phyloP scores from a whole-genome alignment of 2,888 invertebrate species.

The Bhutanitis thaidina region DNA sequence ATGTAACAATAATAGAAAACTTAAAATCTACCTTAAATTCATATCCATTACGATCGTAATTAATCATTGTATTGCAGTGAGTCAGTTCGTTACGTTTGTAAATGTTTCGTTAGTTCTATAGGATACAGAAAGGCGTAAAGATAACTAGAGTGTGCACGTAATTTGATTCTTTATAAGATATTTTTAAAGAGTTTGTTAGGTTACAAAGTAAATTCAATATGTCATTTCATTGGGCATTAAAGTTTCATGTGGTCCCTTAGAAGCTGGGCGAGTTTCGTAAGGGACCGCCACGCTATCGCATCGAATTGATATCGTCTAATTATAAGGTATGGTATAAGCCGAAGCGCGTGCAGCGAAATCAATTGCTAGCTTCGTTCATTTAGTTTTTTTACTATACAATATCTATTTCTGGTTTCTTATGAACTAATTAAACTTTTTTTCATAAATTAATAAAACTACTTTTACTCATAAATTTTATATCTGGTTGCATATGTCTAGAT shows the following conservation, averaged over 20 bases:
- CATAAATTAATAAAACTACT: too few species aligned
- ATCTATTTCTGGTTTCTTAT: too few species aligned
- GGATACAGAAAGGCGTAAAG: conserved; percentile 30
- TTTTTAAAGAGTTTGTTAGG: conserved; percentile 18
- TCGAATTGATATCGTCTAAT: conserved; percentile 77
- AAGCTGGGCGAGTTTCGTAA: conserved; percentile 70
- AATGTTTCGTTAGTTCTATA: conserved; percentile 32
- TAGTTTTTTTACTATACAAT: conserved; percentile 22
- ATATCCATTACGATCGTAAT: conserved; percentile 26
- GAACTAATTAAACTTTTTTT: too few species aligned
- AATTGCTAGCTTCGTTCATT: conserved; percentile 38
- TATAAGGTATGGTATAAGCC: conserved; percentile 64
- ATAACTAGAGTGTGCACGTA: conserved; percentile 35
- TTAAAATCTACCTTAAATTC: conserved; percentile 27
- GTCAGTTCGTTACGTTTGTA: conserved; percentile 37
- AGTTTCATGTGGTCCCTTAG: conserved; percentile 62
- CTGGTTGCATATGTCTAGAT: too few species aligned
- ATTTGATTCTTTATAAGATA: conserved; percentile 24
- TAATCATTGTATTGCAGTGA: conserved; percentile 22
- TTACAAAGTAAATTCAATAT: conserved; percentile 14
- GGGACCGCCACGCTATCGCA: conserved; percentile 66
- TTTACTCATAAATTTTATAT: too few species aligned
- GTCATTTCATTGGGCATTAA: conserved; percentile 25
- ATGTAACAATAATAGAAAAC: conserved; percentile 9
- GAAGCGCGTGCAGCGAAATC: conserved; percentile 40